Conservation (phyloP, 2,888 invertebrate species). For the Acronicta psi region DNA sequence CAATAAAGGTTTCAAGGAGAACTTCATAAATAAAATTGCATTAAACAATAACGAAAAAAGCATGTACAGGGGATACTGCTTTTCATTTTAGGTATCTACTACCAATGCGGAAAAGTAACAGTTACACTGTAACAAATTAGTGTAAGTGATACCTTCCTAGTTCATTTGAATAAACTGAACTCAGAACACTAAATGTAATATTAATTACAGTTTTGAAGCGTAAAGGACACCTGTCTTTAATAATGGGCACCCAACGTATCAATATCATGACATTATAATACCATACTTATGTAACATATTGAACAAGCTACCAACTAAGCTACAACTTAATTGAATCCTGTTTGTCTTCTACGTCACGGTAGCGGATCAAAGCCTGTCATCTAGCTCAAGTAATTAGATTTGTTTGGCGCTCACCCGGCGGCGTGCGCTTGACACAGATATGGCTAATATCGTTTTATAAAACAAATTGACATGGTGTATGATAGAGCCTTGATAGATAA, state of each 20-base stretch:
- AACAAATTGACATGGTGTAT: constrained; percentile 23
- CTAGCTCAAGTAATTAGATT: constrained; percentile 46
- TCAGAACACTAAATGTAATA: too few relatives aligned
- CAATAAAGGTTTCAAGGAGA: too few relatives aligned
- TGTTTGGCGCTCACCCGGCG: constrained; percentile 24
- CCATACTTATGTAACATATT: background rate
- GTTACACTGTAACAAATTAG: too few relatives aligned
- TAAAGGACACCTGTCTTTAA: background rate
- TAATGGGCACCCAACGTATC: background rate
- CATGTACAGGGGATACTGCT: too few relatives aligned
- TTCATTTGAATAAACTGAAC: too few relatives aligned
- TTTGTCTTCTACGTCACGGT: constrained; percentile 3
- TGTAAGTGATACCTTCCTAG: too few relatives aligned
- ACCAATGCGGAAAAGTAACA: too few relatives aligned
- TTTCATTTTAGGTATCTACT: too few relatives aligned
- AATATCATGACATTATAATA: background rate
- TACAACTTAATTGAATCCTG: constrained; percentile 17
- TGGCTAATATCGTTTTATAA: constrained; percentile 16
- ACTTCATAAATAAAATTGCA: too few relatives aligned
- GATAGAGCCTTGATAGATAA: constrained; percentile 22
- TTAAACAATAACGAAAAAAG: too few relatives aligned
- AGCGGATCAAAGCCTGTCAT: constrained; percentile 35
- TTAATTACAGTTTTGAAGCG: background rate
- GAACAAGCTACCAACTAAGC: background rate
- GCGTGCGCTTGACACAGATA: constrained; percentile 43